Conservation (phyloP, 2,888 invertebrate species). For the Muscina levida region DNA sequence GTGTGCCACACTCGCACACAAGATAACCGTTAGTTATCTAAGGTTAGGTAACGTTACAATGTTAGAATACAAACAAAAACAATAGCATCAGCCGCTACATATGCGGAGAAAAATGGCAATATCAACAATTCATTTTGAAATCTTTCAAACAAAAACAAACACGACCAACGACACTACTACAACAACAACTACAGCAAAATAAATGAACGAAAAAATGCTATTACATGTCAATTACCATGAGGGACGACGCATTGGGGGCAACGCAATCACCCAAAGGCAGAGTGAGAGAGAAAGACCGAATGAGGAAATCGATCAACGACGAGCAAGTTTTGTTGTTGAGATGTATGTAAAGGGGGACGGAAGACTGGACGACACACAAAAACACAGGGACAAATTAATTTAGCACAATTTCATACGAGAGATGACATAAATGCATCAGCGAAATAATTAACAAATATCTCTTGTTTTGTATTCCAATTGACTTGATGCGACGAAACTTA, state of each 20-base stretch:
- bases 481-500: constrained; percentile 49
- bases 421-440: neutral
- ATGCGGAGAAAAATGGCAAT: constrained; percentile 43
- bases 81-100: neutral
- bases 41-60: constrained; percentile 58
- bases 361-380: constrained; percentile 8
- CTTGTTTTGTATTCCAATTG: neutral
- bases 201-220: constrained; percentile 10
- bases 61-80: constrained; percentile 22
- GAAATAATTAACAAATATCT: neutral
- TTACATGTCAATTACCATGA: constrained; percentile 25
- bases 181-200: too few relatives aligned
- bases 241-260: constrained; percentile 42
- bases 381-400: constrained; percentile 39
- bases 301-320: constrained; percentile 18
- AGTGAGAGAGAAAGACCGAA: constrained; percentile 19
- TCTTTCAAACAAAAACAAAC: constrained; percentile 21
- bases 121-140: constrained; percentile 47
- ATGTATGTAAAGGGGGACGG: constrained; percentile 1
- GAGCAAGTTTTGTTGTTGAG: neutral
- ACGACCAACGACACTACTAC: too few relatives aligned
- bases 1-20: constrained; percentile 27
- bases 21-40: constrained; percentile 53
- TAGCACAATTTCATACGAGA: constrained; percentile 17
- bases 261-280: constrained; percentile 44